Base-by-base conservation (phyloP, 1,140 invertebrate genomes). In the Papilio dardanus region DNA sequence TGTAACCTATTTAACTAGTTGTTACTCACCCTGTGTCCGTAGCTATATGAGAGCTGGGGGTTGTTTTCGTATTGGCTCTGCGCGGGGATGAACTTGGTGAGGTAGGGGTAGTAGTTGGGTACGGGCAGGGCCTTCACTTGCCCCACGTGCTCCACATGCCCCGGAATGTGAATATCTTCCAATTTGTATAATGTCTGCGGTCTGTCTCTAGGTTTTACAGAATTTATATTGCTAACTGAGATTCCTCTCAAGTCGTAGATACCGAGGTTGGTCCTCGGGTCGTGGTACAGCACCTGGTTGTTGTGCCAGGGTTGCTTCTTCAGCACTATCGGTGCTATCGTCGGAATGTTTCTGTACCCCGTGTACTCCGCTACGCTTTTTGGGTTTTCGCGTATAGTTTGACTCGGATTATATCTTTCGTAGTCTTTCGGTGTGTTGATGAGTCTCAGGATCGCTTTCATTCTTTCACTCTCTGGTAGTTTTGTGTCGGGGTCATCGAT, bases 401-500 rank as follows among this genome's bases (percentile, higher is more conserved):
- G 24, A 3, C 46, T 40, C n/a, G 71, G 75, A 19, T 35, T 68
- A 42, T 73, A 79, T 24, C 33, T 16, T 16, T 71, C 69, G 30
- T 67, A 62, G 16, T 77, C 42, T 68, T 77, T 67, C n/a, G 74
- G 40, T 16, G 77, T 54, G 50, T 67, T 77, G 7, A 81, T 28
- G 5, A 83, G 62, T 35, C 74, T 80, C 3, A 78, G 58, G 6
- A 84, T 35, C 0, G 84, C 87, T 74, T 77, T 87, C 1, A 79
- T 77, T 74, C 76, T 85, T 67, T 92, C 89, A 7, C 77, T 68
- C 21, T 89, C 81, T 1, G 90, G 89, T 31, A 93, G 74, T 73
- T 91, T 86, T 0, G 91, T 93, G 54, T 93, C 90, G 1, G 88
- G 85, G 58, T 93, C 90, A 31, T 90, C 85, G 6, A 91, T 66